A percentile compares a stretch with the other conserved stretches of the same genome.
Evolutionary conservation across 2,797 vertebrate species (phyloP).

Genomic region (Mormyrops boulengeri): DNA sequence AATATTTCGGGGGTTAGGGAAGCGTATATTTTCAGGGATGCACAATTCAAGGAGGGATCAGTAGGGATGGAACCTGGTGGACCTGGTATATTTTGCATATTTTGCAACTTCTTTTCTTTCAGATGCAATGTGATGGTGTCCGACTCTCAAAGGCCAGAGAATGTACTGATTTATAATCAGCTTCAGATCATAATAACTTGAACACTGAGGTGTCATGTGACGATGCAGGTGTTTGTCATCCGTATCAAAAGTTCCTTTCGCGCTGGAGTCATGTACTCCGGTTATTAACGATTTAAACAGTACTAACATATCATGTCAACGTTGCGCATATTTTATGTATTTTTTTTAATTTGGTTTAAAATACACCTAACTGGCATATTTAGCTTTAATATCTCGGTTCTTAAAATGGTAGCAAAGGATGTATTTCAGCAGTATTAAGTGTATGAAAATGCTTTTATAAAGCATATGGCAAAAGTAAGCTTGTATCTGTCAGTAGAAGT

Average conservation of each 20-base stretch:
- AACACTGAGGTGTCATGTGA: neutral
- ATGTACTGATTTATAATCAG: neutral
- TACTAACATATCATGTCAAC: neutral
- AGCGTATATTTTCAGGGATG: neutral
- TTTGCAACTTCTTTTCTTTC: neutral
- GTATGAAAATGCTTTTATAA: slow-evolving; percentile 8
- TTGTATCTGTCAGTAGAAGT: neutral
- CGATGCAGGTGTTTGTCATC: neutral
- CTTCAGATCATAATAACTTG: neutral
- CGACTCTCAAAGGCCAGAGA: neutral
- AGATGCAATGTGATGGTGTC: neutral
- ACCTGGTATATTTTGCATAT: neutral
- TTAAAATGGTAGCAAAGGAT: neutral
- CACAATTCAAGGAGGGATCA: neutral
- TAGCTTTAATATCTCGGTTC: neutral
- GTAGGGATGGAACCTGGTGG: neutral
- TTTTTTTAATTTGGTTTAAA: neutral
- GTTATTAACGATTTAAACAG: neutral
- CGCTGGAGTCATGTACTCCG: neutral
- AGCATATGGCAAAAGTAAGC: neutral
- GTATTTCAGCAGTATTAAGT: neutral
- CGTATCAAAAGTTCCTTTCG: neutral
- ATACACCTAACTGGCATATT: neutral
- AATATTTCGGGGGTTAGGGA: neutral
- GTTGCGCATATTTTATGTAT: neutral